phyloP scores from a whole-genome alignment of 1,140 invertebrate genomes.

The Dinothrombium tinctorium region DNA sequence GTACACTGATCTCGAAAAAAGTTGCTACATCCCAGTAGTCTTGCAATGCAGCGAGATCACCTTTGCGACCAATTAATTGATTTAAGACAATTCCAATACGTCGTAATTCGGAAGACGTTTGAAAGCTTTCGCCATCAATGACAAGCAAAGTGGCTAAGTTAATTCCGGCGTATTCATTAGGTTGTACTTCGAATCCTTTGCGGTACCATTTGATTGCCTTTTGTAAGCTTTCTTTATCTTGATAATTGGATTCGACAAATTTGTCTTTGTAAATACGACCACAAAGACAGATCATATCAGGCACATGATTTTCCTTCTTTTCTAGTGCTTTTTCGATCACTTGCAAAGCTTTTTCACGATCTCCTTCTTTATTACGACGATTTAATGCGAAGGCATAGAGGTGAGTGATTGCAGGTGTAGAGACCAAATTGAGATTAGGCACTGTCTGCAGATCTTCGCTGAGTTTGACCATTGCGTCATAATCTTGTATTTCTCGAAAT shows the following conservation, averaged over 20 bases:
- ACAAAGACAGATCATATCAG: slow-evolving; percentile 91
- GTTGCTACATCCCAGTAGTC: slow-evolving; percentile 99
- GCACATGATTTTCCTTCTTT: slow-evolving; percentile 72
- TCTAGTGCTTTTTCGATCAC: slow-evolving; percentile 73
- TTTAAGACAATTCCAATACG: slow-evolving; percentile 80
- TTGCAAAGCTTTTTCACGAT: slow-evolving; percentile 71
- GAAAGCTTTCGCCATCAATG: slow-evolving; percentile 89
- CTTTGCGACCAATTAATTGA: slow-evolving; percentile 93
- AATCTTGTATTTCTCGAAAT: slow-evolving; percentile 80
- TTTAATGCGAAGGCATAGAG: slow-evolving; percentile 93
- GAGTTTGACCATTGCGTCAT: slow-evolving; percentile 90
- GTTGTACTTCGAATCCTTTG: slow-evolving; percentile 90
- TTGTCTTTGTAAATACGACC: slow-evolving; percentile 97
- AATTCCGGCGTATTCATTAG: slow-evolving; percentile 96
- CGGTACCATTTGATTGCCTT: slow-evolving; percentile 94
- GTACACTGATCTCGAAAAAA: slow-evolving; percentile 94
- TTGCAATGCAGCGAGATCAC: slow-evolving; percentile 64
- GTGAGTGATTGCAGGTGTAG: slow-evolving; percentile 68
- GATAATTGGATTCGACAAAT: slow-evolving; percentile 83
- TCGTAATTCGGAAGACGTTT: slow-evolving; percentile 65
- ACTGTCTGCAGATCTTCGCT: slow-evolving; percentile 85
- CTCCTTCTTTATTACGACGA: slow-evolving; percentile 71
- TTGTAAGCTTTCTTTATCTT: slow-evolving; percentile 60
- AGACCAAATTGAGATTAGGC: slow-evolving; percentile 66
- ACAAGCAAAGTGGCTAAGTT: slow-evolving; percentile 92